Base-by-base conservation (phyloP, 2,888 invertebrate species). In the Drosophila bunnanda region DNA sequence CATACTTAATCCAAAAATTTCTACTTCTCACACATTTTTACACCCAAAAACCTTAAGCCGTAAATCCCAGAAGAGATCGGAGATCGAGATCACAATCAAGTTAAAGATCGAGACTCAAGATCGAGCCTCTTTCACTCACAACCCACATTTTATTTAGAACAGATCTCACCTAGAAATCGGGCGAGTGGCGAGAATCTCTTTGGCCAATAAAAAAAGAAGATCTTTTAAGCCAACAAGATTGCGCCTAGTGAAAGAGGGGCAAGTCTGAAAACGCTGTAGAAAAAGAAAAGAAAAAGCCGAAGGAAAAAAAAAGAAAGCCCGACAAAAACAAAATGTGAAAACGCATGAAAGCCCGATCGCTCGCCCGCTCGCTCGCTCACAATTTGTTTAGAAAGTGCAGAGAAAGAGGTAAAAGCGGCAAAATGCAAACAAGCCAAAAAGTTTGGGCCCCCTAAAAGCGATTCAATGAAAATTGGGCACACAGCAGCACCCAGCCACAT, bases 341-440 rank as follows among this genome's bases (percentile, higher is more conserved):
- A 87, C 87, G 79, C 84, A 87, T 84, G 88, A 88, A 87, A 89
- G 77, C 77, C 77, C 69, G 60, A 65, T 80, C 75, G 73, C 60
- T 79, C 73, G 71, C 60, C n/a, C n/a, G n/a, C n/a, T 83, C 69
- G 15, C 61, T 17, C 74, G 62, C 76, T 71, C 76, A 81, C 82
- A 88, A 88, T 90, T 90, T 90, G 90, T 89, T 87, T 89, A 89
- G 90, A 89, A 89, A 90, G 88, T 90, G 89, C 82, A 81, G 89
- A 90, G 90, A 90, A 89, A 89, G 80, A 67, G 89, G 88, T 85
- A 89, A 89, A 89, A 89, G 89, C 87, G 82, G 87, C 83, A 89
- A 90, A 89, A 86, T 85, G 84, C 89, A 85, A 85, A 89, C 84
- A 74, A 68, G 55, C 66, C 58, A 72, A 60, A 62, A 67, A 67